A percentile compares a stretch with the other conserved stretches of the same genome.
Conservation (phyloP, 2,888 invertebrate genomes). For the Leuctra nigra region DNA sequence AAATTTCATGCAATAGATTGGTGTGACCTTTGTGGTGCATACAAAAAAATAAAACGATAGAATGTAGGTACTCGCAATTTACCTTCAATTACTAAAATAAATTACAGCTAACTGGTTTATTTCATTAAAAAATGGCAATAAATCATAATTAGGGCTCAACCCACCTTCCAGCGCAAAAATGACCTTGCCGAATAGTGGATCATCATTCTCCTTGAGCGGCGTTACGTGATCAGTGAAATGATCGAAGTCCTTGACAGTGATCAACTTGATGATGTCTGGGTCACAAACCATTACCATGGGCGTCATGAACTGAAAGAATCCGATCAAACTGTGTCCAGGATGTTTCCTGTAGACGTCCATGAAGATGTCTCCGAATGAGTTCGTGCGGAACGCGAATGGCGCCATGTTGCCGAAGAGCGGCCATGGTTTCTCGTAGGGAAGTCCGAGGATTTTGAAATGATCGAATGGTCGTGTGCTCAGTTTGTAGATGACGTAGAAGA, state of each 20-base stretch:
- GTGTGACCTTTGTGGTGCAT: too few relatives aligned
- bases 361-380: constrained; percentile 1
- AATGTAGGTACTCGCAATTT: too few relatives aligned
- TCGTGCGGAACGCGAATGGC: background rate
- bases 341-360: constrained; percentile 1
- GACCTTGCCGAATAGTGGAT: constrained; percentile 33
- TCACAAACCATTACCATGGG: constrained; percentile 6
- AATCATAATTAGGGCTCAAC: too few relatives aligned
- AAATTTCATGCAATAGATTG: too few relatives aligned
- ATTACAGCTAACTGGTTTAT: too few relatives aligned
- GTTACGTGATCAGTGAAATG: constrained; percentile 34
- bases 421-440: background rate
- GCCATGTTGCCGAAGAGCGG: constrained; percentile 1
- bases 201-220: constrained; percentile 29
- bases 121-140: too few relatives aligned
- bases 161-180: constrained; percentile 32
- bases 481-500: too few relatives aligned
- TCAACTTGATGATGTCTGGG: constrained; percentile 17
- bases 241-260: constrained; percentile 32
- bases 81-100: too few relatives aligned
- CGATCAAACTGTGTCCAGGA: background rate
- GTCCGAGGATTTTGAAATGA: background rate
- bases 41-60: too few relatives aligned
- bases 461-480: background rate
- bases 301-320: constrained; percentile 8